phyloP scores from a whole-genome alignment of 2,888 invertebrate genomes.

The Lepidocyrtinus sp. region DNA sequence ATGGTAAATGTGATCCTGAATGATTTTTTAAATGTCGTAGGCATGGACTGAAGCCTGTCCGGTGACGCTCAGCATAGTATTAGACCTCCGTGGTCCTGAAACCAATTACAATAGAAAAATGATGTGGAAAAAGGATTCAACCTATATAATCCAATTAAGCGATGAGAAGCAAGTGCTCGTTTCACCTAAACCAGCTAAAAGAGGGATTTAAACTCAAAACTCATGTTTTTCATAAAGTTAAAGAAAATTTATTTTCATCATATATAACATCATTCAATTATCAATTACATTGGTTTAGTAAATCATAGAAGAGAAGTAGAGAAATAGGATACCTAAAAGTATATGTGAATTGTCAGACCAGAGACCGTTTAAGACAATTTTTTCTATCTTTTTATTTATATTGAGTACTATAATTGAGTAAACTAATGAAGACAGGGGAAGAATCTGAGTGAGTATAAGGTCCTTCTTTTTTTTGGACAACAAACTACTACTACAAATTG shows the following conservation, averaged over 20 bases:
- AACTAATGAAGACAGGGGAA: too few relatives aligned
- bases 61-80: slow-evolving; percentile 87
- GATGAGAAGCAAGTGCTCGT: slow-evolving; percentile 89
- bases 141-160: slow-evolving; percentile 84
- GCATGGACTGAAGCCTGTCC: slow-evolving; percentile 91
- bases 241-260: slow-evolving; percentile 21
- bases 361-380: too few relatives aligned
- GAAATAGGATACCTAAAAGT: background rate
- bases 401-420: too few relatives aligned
- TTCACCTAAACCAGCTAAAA: slow-evolving; percentile 89
- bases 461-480: too few relatives aligned
- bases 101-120: slow-evolving; percentile 69
- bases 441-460: too few relatives aligned
- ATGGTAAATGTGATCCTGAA: slow-evolving; percentile 1
- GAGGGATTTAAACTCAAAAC: slow-evolving; percentile 76
- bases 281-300: background rate
- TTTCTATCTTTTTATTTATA: too few relatives aligned
- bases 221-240: slow-evolving; percentile 18
- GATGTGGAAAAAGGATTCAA: slow-evolving; percentile 72
- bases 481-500: background rate
- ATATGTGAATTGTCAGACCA: background rate
- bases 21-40: slow-evolving; percentile 46
- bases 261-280: background rate
- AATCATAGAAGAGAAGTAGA: background rate
- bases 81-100: slow-evolving; percentile 77